Conservation (phyloP, 2,888 invertebrate genomes). For the Dicranocentrus wangi region DNA sequence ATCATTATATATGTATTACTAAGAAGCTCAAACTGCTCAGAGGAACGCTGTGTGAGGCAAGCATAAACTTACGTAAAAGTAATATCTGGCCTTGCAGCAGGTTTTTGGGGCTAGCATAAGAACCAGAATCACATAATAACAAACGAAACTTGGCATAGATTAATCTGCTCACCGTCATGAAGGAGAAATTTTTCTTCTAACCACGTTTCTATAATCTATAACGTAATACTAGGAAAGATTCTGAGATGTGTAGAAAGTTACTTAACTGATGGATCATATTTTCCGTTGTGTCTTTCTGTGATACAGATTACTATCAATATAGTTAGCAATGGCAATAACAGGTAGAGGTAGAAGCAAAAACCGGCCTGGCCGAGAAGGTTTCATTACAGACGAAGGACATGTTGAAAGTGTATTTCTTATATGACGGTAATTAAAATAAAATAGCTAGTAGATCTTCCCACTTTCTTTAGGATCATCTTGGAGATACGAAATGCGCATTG, state of each 20-base stretch:
- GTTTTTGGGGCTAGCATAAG: constrained; percentile 50
- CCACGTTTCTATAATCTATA: constrained; percentile 5
- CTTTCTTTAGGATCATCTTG: not conserved
- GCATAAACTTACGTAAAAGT: constrained; percentile 60
- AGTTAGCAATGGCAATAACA: too few species aligned
- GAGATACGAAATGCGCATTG: too few species aligned
- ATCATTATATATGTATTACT: too few species aligned
- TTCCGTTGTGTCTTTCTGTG: constrained; percentile 58
- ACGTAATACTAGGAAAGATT: constrained; percentile 1
- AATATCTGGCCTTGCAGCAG: constrained; percentile 61
- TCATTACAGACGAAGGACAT: too few species aligned
- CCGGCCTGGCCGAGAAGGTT: too few species aligned
- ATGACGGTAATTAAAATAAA: too few species aligned
- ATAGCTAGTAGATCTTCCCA: too few species aligned
- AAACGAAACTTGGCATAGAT: constrained; percentile 35
- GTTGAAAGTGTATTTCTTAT: too few species aligned
- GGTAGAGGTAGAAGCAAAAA: too few species aligned
- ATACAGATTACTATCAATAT: too few species aligned
- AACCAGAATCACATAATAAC: constrained; percentile 10
- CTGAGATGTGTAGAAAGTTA: constrained; percentile 53
- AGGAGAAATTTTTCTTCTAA: constrained; percentile 47
- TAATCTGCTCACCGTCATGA: constrained; percentile 13
- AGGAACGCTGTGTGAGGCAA: too few species aligned
- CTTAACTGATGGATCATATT: constrained; percentile 41
- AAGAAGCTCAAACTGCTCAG: too few species aligned